Evolutionary conservation across 2,888 invertebrate genomes (phyloP), one percentile per base, ranked within the genome.

Genomic region (Parapristionchus giblindavisi): DNA sequence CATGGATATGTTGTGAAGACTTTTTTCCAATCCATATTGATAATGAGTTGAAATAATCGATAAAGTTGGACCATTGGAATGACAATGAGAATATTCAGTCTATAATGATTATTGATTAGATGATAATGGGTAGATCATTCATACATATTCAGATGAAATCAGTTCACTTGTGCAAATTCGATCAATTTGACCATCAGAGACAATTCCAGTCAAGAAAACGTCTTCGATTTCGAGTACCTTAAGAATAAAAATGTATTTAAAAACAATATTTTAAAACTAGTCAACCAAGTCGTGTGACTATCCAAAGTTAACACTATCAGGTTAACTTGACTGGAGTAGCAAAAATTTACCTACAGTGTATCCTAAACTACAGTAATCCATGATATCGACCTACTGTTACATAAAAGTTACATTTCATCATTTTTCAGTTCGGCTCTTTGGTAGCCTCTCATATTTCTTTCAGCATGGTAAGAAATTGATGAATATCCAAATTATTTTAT

Each of bases 141-240:
- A 43, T 17, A 65, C 63, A 21, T 65, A 65, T 65, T 43, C 43
- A 21, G 40, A 29, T 8, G 43, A 40, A 32, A 65, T 65, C 43
- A 65, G 43, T 27, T 65, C 63, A 8, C 43, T 40, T 29, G 43
- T 40, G 43, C 63, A 65, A 21, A 65, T 43, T 40, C 40, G 63
- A 43, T 65, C 43, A 14, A 65, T 32, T 40, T 3, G 1, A 29
- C 43, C 63, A 43, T 29, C 36, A 4, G 43, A 24, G 3, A 65
- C 63, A n/a, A 65, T 29, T 29, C 43, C 63, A 43, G 63, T 65
- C 43, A 65, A 65, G 63, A 65, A 65, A 17, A 43, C 63, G 24
- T 65, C 63, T 21, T 65, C 63, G 29, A 65, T 48, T 65, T 65
- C 43, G 5, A 65, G 17, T 29, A 65, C 63, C 63, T 43, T 17